phyloP scores from a whole-genome alignment of 2,113 vertebrate species.

The Scatophagus argus region DNA sequence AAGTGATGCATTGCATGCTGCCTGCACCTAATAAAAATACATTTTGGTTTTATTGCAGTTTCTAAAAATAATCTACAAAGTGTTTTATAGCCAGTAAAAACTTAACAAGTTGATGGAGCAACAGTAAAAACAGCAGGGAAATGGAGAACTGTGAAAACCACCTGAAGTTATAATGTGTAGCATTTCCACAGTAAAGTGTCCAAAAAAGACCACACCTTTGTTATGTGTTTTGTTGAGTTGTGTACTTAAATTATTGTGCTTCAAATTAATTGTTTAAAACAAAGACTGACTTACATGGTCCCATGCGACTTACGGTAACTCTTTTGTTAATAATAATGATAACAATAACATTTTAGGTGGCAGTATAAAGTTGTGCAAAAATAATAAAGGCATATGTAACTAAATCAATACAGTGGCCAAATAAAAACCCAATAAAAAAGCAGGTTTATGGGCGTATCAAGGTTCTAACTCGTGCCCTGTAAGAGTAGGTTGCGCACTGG shows the following conservation, averaged over 20 bases:
- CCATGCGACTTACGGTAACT: no score
- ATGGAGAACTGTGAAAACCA: neutral
- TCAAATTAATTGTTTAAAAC: no score
- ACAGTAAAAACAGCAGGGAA: slow-evolving; percentile 35
- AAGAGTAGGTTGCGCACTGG: neutral
- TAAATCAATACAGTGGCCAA: neutral
- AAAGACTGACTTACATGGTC: no score
- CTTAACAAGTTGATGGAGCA: slow-evolving; percentile 13
- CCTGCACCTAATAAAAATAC: slow-evolving; percentile 26
- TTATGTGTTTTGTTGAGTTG: no score
- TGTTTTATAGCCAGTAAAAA: slow-evolving; percentile 21
- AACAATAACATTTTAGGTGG: slow-evolving; percentile 5
- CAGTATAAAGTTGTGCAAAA: slow-evolving; percentile 4
- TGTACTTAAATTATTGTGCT: no score
- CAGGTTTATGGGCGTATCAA: neutral
- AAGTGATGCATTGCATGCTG: neutral
- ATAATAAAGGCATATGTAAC: slow-evolving; percentile 1
- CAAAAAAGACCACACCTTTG: no score
- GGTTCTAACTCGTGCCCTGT: neutral
- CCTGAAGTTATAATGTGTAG: neutral
- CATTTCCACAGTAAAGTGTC: no score
- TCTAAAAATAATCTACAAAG: slow-evolving; percentile 46
- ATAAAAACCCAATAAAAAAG: slow-evolving; percentile 15
- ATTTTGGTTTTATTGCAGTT: slow-evolving; percentile 29
- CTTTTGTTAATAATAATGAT: no score